Evolutionary conservation across 1,140 invertebrate species (phyloP), one percentile per base, ranked within the genome.

Genomic region (Cyphomyrmex costatus): DNA sequence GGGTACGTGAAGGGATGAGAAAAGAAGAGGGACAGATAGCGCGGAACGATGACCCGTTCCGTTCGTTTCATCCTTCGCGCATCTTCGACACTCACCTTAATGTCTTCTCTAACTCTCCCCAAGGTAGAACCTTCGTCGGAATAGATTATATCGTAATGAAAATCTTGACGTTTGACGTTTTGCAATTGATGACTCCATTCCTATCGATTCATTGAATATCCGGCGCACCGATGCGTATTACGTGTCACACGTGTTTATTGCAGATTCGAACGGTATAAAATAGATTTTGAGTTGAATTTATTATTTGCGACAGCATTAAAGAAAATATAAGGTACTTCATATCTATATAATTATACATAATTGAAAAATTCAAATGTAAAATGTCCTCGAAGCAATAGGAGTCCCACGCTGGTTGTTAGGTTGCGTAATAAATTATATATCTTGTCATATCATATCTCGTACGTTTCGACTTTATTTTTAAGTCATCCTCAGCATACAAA

Each of bases 131-230:
- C 53, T 16, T n/a, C 61, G 63, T 86, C 42, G 63, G 71, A 77
- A 88, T 88, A 88, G 71, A 83, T 90, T 83, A 85, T 89, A 89
- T 83, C 88, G 80, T 88, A 89, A 89, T 90, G 86, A 92, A 92
- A 88, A 89, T 90, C 86, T 88, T 90, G 86, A 88, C 86, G 63
- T 74, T 91, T 84, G 84, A 83, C 86, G 61, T 60, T 61, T 56
- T 77, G 83, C 66, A 53, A 88, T 82, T 70, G 82, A 83, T 86
- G 84, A 86, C 61, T 83, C 73, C 56, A 78, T 78, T 83, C 12
- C 36, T 51, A 36, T 68, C 46, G 46, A 90, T 90, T 85, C 65
- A 85, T 82, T 70, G 71, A 89, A 87, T 51, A 80, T 76, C 70
- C 63, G 12, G 10, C 16, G 60, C 56, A 66, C 56, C 63, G 74